Base-by-base conservation (phyloP, 2,888 invertebrate species). In the Drosophila parthenogenetica region DNA sequence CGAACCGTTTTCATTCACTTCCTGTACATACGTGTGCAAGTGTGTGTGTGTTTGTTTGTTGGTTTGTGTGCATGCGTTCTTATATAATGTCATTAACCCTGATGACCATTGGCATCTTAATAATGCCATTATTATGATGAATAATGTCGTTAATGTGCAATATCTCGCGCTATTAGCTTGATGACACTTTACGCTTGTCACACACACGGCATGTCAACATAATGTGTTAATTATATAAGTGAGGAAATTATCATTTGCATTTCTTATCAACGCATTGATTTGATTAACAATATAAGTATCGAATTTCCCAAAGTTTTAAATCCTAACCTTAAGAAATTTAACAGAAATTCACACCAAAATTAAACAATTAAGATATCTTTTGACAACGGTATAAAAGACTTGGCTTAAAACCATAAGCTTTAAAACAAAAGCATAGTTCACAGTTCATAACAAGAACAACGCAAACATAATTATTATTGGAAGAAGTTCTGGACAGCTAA, bases 401-500 rank as follows among this genome's bases (percentile, higher is more conserved):
- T 42, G 13, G 22, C 22, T 22, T 22, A 22, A 37, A 39, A 13
- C 32, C 55, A 22, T 17, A 54, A 62, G 29, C 53, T 61, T 37
- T 39, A 8, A 19, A 32, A 22, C 40, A 19, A 32, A 61, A 45
- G 16, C 19, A 5, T 4, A 32, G 22, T 22, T 22, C 22, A 32
- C 10, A 35, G 17, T 13, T 10, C 7, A 17, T 1, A 10, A 7
- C 11, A 35, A 71, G 45, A 73, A 77, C 66, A 69, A 66, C 66
- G 69, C 58, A 79, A 73, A 64, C 73, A 73, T 69, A 76, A 70
- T 69, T 77, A 67, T 69, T 79, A 79, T 5, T 73, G 70, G 60
- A 57, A 79, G 77, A 67, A 75, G 51, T 68, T 70, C 66, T 77
- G 65, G 60, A 16, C 42, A 42, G 32, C n/a, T n/a, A n/a, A 17